Evolutionary conservation across 2,113 vertebrate genomes (phyloP), one percentile per base, ranked within the genome.

Genomic region (Herpetotheres cachinnans): DNA sequence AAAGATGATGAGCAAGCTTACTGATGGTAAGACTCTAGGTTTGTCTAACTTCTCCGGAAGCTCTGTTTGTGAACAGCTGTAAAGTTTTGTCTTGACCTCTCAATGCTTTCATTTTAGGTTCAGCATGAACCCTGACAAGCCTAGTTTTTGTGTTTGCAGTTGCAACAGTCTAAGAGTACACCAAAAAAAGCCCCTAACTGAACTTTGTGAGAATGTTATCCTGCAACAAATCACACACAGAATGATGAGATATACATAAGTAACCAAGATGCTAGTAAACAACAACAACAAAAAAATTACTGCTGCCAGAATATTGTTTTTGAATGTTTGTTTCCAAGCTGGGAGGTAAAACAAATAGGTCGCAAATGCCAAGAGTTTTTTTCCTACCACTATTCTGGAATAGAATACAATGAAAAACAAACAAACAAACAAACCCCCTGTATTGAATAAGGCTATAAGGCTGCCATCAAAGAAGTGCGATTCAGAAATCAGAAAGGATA

Each of bases 401-500:
- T 13, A 72, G 30, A 85, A 86, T 76, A 79, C 67, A 90, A 56
- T 18, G 16, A 85, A 81, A 89, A 79, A 3, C 30, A 81, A 80
- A 13, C 25, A 50, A 90, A 26, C 19, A 66, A 71, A 11, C 29
- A 44, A 72, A 61, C 1, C 9, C 6, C 3, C 15, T 74, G 14
- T 86, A 59, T 1, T 84, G 56, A 82, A 55, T 59, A 63, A 87
- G 20, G 26, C 49, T 89, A 50, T 89, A 50, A 84, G 44, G 20
- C 16, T 82, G 8, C 36, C 1, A 3, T 72, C 70, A 79, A 63
- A 83, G 24, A 91, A 55, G 15, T 36, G 18, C 22, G 66, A 12
- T 67, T 93, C 44, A 82, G 65, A 86, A 96, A 87, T 84, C 38
- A 65, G 80, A 84, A 94, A 74, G 70, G 44, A 89, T 70, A 91